Evolutionary conservation across 2,113 vertebrate genomes (phyloP), one percentile per base, ranked within the genome.

Genomic region (Leptobrachium ailaonicum): DNA sequence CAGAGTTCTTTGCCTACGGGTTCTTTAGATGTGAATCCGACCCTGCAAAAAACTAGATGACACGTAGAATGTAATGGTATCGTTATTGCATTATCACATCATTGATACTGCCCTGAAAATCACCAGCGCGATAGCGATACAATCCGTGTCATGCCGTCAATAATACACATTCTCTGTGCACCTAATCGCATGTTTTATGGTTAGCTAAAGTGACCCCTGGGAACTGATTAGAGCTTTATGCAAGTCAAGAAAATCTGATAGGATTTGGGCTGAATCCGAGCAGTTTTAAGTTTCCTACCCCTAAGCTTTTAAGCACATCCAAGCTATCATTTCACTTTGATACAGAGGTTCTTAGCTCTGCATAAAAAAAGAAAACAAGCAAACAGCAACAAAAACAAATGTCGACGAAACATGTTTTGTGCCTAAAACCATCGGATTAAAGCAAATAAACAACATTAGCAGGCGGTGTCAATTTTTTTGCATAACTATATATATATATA

Each of bases 171-270:
- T 79, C 73, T 83, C 79, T 82, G 76, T 73, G 42, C 60, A 14
- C 78, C 82, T 88, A 90, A 89, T 85, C 84, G 80, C 71, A 41
- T 83, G 82, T 74, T 86, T 85, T 88, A 88, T 86, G 87, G 84
- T 87, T 91, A 75, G 82, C 74, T 80, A 87, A 87, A 77, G 81
- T 79, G 82, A 81, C 86, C 83, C 82, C 42, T n/a, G 83, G 88
- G 88, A 90, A 78, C 90, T 89, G 90, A 92, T 92, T 92, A 93
- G 91, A 89, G 92, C 86, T 92, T 94, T 92, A 92, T 75, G 86
- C 88, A 80, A 92, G 91, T 83, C 81, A 91, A 89, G 91, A 91
- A 94, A 92, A 93, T 92, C 91, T 92, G 91, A 92, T 89, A 89
- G 91, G 91, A 93, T 94, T 94, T 92, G 85, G 82, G 66, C 82